Evolutionary conservation across 2,888 invertebrate species (phyloP), one percentile per base, ranked within the genome.

Genomic region (Leptopilina syphax): DNA sequence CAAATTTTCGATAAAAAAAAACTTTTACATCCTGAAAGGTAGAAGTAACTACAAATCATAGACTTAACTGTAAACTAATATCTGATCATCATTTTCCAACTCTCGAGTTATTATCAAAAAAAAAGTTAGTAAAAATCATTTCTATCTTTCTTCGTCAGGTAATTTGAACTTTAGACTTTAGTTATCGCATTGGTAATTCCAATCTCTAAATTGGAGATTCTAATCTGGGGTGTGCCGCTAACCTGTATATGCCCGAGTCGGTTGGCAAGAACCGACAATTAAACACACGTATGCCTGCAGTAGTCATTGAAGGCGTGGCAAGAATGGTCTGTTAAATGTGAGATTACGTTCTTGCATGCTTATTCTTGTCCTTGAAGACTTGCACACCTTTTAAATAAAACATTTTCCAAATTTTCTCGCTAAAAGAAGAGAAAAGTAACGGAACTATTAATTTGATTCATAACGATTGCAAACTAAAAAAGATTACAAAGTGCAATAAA

Each of bases 231-330:
- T 73, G 73, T 73, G 73, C 73, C 57, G 73, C 73, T 57, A 73
- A 73, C 73, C 73, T 73, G 73, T 73, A 73, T 73, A 73, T 63
- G 24, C 24, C 77, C 54, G 50, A 77, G 47, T 65, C n/a, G 70
- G 77, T 60, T 27, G 77, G 67, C 82, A 84, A 83, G 80, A 84
- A 83, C 79, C 79, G 82, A 84, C 83, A 83, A 83, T 83, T 83
- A 83, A 81, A 83, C 81, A 80, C 81, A 84, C 82, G 82, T 81
- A 81, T 80, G 81, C 70, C 80, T 82, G 82, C 76, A 79, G 78
- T 77, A 83, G 83, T 83, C 83, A 82, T 79, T 50, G 77, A 60
- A 82, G 80, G 81, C 81, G 79, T 80, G 79, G 57, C 77, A 44
- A 77, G 54, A 82, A 82, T 76, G 76, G 82, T 80, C 78, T 83